A percentile compares a stretch with the other conserved stretches of the same genome.
phyloP scores from a whole-genome alignment of 2,888 invertebrate genomes.

The Drosophila imparisetae region DNA sequence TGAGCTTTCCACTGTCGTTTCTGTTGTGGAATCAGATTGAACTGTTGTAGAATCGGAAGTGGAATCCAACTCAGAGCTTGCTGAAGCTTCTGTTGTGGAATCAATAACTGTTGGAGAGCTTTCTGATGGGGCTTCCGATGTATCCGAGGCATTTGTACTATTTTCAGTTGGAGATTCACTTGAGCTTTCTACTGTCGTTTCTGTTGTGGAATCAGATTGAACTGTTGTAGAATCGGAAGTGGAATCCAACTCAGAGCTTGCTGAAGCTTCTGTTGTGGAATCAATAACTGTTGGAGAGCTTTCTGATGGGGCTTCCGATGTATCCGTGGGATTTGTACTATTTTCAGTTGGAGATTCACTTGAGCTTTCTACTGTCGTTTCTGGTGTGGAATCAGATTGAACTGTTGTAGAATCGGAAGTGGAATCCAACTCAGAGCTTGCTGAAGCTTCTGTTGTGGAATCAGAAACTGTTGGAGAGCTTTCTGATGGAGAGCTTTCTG shows the following conservation, averaged over 20 bases:
- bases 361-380: too few relatives aligned
- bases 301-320: not conserved
- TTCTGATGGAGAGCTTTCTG: not conserved
- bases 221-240: not conserved
- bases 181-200: not conserved
- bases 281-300: not conserved
- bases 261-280: not conserved
- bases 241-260: not conserved
- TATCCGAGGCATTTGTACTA: not conserved
- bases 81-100: not conserved
- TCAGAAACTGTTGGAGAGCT: not conserved
- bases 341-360: too few relatives aligned
- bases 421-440: too few relatives aligned
- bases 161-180: not conserved
- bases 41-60: not conserved
- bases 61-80: not conserved
- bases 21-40: not conserved
- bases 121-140: not conserved
- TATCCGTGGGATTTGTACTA: not conserved
- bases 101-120: too few relatives aligned
- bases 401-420: not conserved
- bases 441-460: too few relatives aligned
- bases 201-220: not conserved
- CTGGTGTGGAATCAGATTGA: too few relatives aligned
- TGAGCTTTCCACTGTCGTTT: not conserved